Evolutionary conservation across 2,113 vertebrate species (phyloP), one percentile per base, ranked within the genome.

Genomic region (Haemorhous mexicanus): DNA sequence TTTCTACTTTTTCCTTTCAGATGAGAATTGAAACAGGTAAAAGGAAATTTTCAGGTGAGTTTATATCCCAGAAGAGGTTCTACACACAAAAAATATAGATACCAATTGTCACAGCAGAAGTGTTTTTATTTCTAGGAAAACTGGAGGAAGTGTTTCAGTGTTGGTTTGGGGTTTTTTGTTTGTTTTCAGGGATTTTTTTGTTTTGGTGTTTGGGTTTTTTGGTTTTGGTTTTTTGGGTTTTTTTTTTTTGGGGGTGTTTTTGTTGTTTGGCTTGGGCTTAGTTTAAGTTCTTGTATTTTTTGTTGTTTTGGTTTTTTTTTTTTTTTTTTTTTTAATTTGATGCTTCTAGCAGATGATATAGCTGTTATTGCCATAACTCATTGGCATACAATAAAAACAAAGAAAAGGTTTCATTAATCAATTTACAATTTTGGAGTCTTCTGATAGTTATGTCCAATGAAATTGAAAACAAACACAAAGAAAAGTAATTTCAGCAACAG

Each of bases 241-340:
- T 52, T 50, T 63, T 26, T 27, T 5, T 41, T 41, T 41, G 37
- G 39, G 6, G 3, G 17, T 16, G 18, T 16, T 35, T 9, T 39
- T 16, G 2, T 52, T 43, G 8, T 9, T 28, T 55, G 22, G 10
- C 37, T 73, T 21, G 23, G 7, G 10, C 3, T 21, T 75, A 24
- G 3, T 41, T 43, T 55, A 19, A 1, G 8, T 10, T 66, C 22
- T 43, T 10, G 6, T 27, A 6, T 1, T 22, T n/a, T 66, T 47
- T 39, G 3, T 39, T 28, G 27, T 44, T 41, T 30, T 62, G n/a
- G n/a, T 27, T 21, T 10, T 3, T 5, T 1, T 10, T 1, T 9
- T 26, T 47, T 30, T 62, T 26, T 47, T 1, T 9, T 26, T 47
- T n/a, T 62, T 26, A 37, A 22, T 62, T 55, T 22, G 6, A 5